Evolutionary conservation across 2,888 invertebrate species (phyloP), one percentile per base, ranked within the genome.

Genomic region (Syritta pipiens): DNA sequence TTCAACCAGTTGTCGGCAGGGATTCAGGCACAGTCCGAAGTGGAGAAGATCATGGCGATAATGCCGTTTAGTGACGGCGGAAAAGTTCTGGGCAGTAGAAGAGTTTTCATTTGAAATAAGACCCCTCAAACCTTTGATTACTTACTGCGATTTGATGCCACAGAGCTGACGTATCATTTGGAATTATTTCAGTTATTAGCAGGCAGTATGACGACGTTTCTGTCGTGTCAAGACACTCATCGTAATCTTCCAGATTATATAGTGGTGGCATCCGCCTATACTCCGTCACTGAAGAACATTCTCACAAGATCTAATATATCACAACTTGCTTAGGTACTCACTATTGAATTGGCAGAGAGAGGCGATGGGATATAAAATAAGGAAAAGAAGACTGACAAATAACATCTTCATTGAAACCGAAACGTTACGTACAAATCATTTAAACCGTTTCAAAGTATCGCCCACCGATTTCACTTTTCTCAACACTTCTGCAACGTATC

Each of bases 181-280:
- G 77, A 40, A 83, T 81, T 10, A 87, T 83, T 82, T 87, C 87
- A 5, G 84, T 85, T 67, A 85, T 85, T 1, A 85, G 84, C 32
- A 87, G 32, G 51, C 87, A 87, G 44, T 86, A 87, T 2, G 59
- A 24, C 2, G 81, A 83, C 10, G 81, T 75, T n/a, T 74, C 69
- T 0, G 72, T 10, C 20, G 20, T 30, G 1, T 86, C 84, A 12
- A 88, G 83, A 81, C 88, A 88, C 7, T 84, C 85, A 82, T 88
- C 88, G 20, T 87, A 88, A 81, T 88, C 86, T 75, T 88, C 88
- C 51, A 88, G 83, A 37, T 84, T 83, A 59, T 86, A 86, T 2
- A 88, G 77, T 10, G 83, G 83, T 24, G 88, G 88, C 88, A 88
- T 88, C 84, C 85, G 83, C 44, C 86, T 86, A 81, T 88, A 88